These are phyloP conservation scores for Siniperca chuatsi DNA, from an alignment of 2,113 vertebrate genomes.

Conservation along the genomic window DNA sequence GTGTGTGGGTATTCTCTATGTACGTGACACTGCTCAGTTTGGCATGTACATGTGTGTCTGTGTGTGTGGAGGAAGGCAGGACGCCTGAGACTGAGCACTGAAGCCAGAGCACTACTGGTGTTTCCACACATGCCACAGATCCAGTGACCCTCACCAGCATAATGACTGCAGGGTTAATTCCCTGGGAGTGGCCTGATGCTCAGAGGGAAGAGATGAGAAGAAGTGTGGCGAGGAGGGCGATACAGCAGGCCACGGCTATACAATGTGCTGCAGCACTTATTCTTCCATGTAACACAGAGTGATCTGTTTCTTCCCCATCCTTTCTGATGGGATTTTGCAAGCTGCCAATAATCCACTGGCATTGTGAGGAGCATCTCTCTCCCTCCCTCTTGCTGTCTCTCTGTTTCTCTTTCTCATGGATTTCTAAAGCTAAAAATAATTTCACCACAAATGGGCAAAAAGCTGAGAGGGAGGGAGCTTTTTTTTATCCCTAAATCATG, in stretches of 20 bases:
- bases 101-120: conserved; percentile 66
- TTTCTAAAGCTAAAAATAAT: conserved; percentile 80
- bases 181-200: conserved; percentile 58
- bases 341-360: conserved; percentile 77
- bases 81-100: conserved; percentile 59
- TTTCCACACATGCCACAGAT: conserved; percentile 79
- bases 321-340: conserved; percentile 77
- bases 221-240: conserved; percentile 34
- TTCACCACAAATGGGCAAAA: conserved; percentile 66
- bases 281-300: conserved; percentile 56
- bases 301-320: conserved; percentile 69
- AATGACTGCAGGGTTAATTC: conserved; percentile 81
- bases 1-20: conserved; percentile 51
- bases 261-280: conserved; percentile 50
- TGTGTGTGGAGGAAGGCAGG: conserved; percentile 38
- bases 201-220: conserved; percentile 55
- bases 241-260: conserved; percentile 28
- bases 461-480: conserved; percentile 9
- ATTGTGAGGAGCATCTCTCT: conserved; percentile 48
- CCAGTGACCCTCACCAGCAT: conserved; percentile 76
- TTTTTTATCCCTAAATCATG: conserved; percentile 68
- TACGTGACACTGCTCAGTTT: conserved; percentile 52
- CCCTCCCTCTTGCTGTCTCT: conserved; percentile 14
- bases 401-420: conserved; percentile 56
- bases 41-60: conserved; percentile 35